These are phyloP conservation scores for Myotis vivesi DNA, from an alignment of 2,797 vertebrate species.

Conservation along the genomic window DNA sequence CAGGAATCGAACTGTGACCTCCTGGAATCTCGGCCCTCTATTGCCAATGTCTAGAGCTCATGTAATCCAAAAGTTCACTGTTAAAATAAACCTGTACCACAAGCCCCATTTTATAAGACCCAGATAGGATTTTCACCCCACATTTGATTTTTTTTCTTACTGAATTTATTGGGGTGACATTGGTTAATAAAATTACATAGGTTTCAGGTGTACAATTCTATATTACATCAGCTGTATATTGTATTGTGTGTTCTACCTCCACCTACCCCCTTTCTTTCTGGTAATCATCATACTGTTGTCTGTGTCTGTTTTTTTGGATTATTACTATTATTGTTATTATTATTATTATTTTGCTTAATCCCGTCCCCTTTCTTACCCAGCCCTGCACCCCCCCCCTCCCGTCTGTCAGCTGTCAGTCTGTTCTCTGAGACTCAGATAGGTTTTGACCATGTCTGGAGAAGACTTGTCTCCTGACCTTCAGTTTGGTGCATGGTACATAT, in stretches of 20 bases:
- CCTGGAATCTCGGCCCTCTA: not conserved
- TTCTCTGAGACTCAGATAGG: not conserved
- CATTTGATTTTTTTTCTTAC: not conserved
- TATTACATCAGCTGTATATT: not conserved
- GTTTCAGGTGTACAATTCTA: not conserved
- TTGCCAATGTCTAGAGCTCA: not conserved
- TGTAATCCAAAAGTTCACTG: not conserved
- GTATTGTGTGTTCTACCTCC: not conserved
- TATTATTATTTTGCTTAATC: not conserved
- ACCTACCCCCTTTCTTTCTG: not conserved
- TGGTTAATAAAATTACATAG: not conserved
- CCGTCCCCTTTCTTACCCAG: too few species aligned
- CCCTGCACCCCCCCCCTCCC: too few species aligned
- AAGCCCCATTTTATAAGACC: not conserved
- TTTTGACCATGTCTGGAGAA: not conserved
- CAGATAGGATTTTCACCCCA: not conserved
- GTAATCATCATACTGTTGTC: not conserved
- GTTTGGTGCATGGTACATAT: not conserved
- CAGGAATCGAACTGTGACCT: not conserved
- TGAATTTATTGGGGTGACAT: not conserved
- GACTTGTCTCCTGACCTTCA: slow-evolving; percentile 7
- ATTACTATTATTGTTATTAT: too few species aligned
- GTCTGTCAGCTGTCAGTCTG: not conserved
- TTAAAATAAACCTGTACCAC: not conserved
- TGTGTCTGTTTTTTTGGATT: not conserved